Base-by-base conservation (phyloP, 2,113 vertebrate species). In the Seriola rivoliana region DNA sequence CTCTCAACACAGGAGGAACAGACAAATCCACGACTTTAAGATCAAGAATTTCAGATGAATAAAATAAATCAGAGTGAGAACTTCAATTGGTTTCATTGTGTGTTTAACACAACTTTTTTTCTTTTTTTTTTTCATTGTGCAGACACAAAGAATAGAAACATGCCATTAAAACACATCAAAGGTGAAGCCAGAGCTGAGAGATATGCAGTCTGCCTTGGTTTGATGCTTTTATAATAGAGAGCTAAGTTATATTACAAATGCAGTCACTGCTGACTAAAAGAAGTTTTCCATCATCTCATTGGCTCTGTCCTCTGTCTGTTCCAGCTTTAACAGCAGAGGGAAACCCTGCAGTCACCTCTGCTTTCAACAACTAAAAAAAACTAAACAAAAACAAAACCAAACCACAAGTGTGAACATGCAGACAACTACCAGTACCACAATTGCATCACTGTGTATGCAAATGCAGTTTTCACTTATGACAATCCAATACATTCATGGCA, bases 341-440 rank as follows among this genome's bases (percentile, higher is more conserved):
- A 87, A 85, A 80, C 73, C 84, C 82, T 55, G 71, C n/a, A 1
- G 85, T 75, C 46, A 52, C 78, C 19, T 71, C 75, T 81, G 57
- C 62, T 80, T 62, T 70, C 29, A 46, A 48, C 8, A 72, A 75
- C n/a, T n/a, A 4, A 25, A 38, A 34, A 46, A 57, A 34, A 42
- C 1, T 42, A 29, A 46, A 67, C 54, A 11, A 66, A 21, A 65
- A 42, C 3, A 1, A 32, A 50, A 19, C 48, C 14, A 34, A 71
- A 36, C 40, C 40, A 79, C 86, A 84, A 82, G 88, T 44, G 32
- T 80, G 40, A 71, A 82, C 90, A 72, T 82, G 86, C 70, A 85
- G 38, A 74, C 63, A 50, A 65, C 38, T 50, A 48, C 42, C 29
- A 19, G 0, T 44, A 54, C 73, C 64, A 12, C 29, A 40, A 11